Base-by-base conservation (phyloP, 53 echinoderm and acorn worm species). In the Paracentrotus lividus region DNA sequence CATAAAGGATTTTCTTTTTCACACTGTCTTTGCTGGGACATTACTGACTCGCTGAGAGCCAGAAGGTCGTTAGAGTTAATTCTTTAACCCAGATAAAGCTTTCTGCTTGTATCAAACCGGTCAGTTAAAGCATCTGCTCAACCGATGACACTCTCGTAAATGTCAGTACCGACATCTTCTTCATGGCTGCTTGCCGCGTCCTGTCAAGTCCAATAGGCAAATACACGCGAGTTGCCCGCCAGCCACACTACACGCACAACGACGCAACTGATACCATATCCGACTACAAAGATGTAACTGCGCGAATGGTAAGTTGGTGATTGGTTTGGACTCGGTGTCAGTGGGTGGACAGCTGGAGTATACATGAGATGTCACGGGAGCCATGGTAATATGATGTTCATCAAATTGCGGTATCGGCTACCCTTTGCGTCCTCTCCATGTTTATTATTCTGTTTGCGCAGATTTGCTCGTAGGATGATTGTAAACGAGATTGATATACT, bases 11-110 rank as follows among this genome's bases (percentile, higher is more conserved):
- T 72, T 67, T 44, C 26, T 47, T 40, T 26, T 45, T 81, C 81
- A 81, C 81, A n/a, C 81, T 81, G 81, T 47, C 81, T 81, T 81
- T 81, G n/a, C n/a, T n/a, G n/a, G n/a, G 81, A 81, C 81, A 47
- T 81, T 49, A n/a, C n/a, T n/a, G n/a, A n/a, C n/a, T n/a, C n/a
- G n/a, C n/a, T n/a, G n/a, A n/a, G n/a, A n/a, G n/a, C n/a, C n/a
- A n/a, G n/a, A n/a, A n/a, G n/a, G n/a, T n/a, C n/a, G n/a, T n/a
- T n/a, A n/a, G n/a, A n/a, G n/a, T n/a, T n/a, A n/a, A n/a, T n/a
- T n/a, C n/a, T n/a, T n/a, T n/a, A n/a, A n/a, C n/a, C n/a, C n/a
- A n/a, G n/a, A n/a, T n/a, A n/a, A n/a, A n/a, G n/a, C n/a, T n/a
- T n/a, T n/a, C n/a, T n/a, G n/a, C n/a, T n/a, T n/a, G n/a, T n/a